Percentiles rank a stretch among this genome's conserved stretches.
These are phyloP conservation scores for Isotomurus palustris DNA, from an alignment of 2,888 invertebrate genomes.

Conservation along the genomic window DNA sequence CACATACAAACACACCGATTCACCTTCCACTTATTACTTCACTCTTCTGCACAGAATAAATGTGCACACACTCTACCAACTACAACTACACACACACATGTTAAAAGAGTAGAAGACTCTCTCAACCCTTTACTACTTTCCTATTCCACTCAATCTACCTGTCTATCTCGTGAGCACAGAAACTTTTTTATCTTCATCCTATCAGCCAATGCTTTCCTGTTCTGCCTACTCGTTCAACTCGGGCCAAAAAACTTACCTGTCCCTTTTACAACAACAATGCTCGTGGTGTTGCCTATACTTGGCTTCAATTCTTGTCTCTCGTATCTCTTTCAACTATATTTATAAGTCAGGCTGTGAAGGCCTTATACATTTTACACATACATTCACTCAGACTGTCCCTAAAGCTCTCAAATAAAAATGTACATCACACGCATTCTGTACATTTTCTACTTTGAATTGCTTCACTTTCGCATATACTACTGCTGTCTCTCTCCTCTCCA, in stretches of 20 bases:
- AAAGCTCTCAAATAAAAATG: too few species aligned
- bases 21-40: background rate
- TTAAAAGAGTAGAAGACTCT: background rate
- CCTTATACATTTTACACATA: too few species aligned
- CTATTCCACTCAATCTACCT: background rate
- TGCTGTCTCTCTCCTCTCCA: background rate
- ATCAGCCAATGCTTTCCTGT: conserved; percentile 7
- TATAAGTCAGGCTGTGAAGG: background rate
- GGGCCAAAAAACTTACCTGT: background rate
- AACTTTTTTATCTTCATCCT: conserved; percentile 1
- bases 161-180: background rate
- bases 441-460: too few species aligned
- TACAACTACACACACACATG: background rate
- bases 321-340: background rate
- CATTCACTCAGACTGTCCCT: too few species aligned
- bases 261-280: too few species aligned
- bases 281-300: too few species aligned
- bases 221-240: background rate
- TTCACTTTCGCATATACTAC: background rate
- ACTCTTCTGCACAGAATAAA: too few species aligned
- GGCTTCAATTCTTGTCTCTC: too few species aligned
- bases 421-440: too few species aligned
- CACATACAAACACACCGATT: too few species aligned
- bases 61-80: background rate
- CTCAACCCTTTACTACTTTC: background rate